phyloP scores from a whole-genome alignment of 1,140 invertebrate genomes.

The Lordiphosa stackelbergi region DNA sequence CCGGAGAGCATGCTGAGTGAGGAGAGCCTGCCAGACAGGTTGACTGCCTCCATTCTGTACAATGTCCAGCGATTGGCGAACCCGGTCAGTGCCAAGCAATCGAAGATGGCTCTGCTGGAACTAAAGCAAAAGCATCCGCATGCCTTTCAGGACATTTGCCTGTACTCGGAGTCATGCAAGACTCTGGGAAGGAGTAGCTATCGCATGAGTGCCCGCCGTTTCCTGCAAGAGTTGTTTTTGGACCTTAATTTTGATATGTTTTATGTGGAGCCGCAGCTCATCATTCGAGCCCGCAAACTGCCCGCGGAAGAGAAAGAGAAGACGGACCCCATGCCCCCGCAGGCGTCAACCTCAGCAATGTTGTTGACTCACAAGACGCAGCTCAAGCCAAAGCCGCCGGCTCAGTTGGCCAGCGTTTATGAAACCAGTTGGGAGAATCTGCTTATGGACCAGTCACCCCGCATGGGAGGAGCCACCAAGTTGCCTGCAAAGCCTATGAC shows the following conservation, averaged over 20 bases:
- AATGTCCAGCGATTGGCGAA: constrained; percentile 83
- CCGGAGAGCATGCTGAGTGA: constrained; percentile 75
- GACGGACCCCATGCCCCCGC: not conserved
- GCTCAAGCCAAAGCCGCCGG: constrained; percentile 60
- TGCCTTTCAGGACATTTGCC: constrained; percentile 91
- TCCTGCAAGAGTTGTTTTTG: constrained; percentile 96
- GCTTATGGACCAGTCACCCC: constrained; percentile 57
- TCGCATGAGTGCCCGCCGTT: constrained; percentile 88
- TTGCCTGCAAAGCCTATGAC: not conserved
- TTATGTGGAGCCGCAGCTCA: constrained; percentile 77
- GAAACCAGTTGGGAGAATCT: constrained; percentile 76
- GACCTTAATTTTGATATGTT: constrained; percentile 87
- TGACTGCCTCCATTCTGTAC: constrained; percentile 80
- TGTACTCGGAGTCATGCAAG: constrained; percentile 94
- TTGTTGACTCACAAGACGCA: constrained; percentile 42
- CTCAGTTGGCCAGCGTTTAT: constrained; percentile 70
- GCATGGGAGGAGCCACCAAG: constrained; percentile 12
- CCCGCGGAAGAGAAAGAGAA: constrained; percentile 35
- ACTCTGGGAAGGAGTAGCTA: constrained; percentile 88
- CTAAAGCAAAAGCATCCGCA: constrained; percentile 92
- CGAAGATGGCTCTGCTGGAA: constrained; percentile 83
- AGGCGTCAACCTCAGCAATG: constrained; percentile 3
- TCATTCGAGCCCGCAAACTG: constrained; percentile 50
- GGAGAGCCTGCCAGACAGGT: constrained; percentile 65
- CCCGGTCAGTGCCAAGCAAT: constrained; percentile 83